Percentiles rank a stretch among this genome's conserved stretches.
Evolutionary conservation across 2,888 invertebrate genomes (phyloP).

Genomic region (Ennomos fuscantarius): DNA sequence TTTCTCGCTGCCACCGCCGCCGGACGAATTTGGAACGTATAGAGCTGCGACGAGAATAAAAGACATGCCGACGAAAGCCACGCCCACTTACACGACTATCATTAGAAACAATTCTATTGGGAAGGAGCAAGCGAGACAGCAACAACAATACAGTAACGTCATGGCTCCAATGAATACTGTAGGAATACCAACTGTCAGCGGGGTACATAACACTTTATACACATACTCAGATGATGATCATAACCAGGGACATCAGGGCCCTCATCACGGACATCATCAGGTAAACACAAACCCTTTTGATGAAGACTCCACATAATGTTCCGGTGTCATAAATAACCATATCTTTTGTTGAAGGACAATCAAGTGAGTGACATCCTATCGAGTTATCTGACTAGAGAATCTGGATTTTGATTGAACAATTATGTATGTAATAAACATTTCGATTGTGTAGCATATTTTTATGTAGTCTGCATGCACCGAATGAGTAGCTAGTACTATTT

Average conservation of each 20-base stretch:
- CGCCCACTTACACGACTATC: constrained; percentile 70
- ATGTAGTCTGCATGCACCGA: constrained; percentile 26
- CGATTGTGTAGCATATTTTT: constrained; percentile 27
- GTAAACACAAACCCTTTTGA: constrained; percentile 78
- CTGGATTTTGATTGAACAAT: constrained; percentile 52
- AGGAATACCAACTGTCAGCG: constrained; percentile 70
- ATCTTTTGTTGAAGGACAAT: constrained; percentile 59
- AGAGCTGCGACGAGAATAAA: constrained; percentile 70
- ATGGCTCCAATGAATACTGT: constrained; percentile 74
- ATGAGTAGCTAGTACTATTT: constrained; percentile 17
- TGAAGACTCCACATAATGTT: constrained; percentile 61
- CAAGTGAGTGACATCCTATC: constrained; percentile 54
- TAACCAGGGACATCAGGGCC: constrained; percentile 41
- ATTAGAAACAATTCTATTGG: constrained; percentile 60
- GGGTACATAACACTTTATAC: constrained; percentile 63
- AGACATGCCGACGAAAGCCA: constrained; percentile 67
- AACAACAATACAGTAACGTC: constrained; percentile 59
- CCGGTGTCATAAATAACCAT: constrained; percentile 42
- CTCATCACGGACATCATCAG: constrained; percentile 52
- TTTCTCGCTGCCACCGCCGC: constrained; percentile 77
- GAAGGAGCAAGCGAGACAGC: constrained; percentile 59
- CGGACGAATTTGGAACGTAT: constrained; percentile 76
- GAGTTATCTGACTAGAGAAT: constrained; percentile 57
- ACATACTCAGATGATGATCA: constrained; percentile 71
- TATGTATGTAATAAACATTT: constrained; percentile 29